Conservation (phyloP, 2,113 vertebrate species). For the mouse (Mus musculus) region DNA sequence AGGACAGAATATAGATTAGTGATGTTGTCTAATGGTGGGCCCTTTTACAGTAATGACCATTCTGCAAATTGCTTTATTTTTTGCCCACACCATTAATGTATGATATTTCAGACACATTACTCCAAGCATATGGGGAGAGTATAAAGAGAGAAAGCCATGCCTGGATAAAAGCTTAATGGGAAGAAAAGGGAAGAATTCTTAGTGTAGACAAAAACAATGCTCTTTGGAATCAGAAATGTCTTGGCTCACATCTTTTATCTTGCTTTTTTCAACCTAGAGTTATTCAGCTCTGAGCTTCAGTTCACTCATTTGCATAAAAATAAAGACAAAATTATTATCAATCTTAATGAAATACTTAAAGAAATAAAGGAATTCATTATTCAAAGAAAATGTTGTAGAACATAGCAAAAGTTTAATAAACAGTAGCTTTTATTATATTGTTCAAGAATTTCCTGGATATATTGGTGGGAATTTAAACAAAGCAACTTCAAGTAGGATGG, state of each 20-base stretch:
- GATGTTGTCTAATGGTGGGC: neutral
- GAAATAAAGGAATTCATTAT: conserved; percentile 27
- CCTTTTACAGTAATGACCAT: neutral
- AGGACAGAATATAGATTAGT: neutral
- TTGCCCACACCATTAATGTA: neutral
- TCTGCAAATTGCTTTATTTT: conserved; percentile 42
- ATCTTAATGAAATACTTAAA: neutral
- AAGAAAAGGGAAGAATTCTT: neutral
- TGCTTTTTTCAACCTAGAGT: neutral
- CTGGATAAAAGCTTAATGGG: neutral
- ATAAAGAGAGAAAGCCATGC: neutral
- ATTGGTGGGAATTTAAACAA: conserved; percentile 13
- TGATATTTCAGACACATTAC: neutral
- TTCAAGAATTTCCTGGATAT: neutral
- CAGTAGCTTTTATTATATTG: neutral
- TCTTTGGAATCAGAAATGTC: neutral
- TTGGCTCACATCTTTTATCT: neutral
- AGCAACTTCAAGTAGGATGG: neutral
- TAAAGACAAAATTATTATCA: neutral
- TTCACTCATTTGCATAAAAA: conserved; percentile 37
- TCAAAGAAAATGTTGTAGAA: conserved; percentile 43
- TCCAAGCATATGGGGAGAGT: neutral
- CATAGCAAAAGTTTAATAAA: conserved; percentile 35
- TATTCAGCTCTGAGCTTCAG: neutral
- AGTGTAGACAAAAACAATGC: neutral